These are phyloP conservation scores for Columba guinea DNA, from an alignment of 2,797 vertebrate species.

Conservation along the genomic window DNA sequence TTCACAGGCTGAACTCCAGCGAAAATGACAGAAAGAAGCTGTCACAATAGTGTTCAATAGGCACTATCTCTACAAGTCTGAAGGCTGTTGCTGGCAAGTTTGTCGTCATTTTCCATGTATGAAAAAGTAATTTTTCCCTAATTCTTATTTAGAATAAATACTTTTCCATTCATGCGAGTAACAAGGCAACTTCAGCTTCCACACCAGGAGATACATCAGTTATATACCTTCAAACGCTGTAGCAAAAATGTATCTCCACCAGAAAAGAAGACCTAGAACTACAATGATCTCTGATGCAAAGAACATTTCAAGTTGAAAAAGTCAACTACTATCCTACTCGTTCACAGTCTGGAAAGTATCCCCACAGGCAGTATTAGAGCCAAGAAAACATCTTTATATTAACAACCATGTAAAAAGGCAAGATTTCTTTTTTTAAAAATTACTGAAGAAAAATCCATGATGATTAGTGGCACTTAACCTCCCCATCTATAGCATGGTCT, in stretches of 20 bases:
- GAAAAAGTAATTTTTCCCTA: not conserved
- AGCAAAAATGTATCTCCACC: not conserved
- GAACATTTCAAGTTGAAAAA: not conserved
- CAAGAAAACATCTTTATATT: not conserved
- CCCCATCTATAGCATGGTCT: not conserved
- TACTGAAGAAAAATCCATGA: not conserved
- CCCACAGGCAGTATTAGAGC: not conserved
- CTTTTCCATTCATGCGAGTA: not conserved
- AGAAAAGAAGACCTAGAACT: not conserved
- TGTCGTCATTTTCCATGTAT: not conserved
- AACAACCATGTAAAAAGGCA: not conserved
- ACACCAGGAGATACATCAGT: not conserved
- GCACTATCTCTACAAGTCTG: not conserved
- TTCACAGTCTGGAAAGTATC: not conserved
- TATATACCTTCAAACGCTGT: not conserved
- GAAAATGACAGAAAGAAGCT: conserved; percentile 24
- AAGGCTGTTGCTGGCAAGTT: not conserved
- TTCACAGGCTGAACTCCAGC: conserved; percentile 33
- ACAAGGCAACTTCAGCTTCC: not conserved
- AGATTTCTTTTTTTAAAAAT: not conserved
- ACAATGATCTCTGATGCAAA: not conserved
- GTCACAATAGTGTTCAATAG: not conserved
- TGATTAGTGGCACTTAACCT: not conserved
- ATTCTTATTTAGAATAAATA: not conserved
- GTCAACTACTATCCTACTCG: not conserved